phyloP scores from a whole-genome alignment of 2,888 invertebrate genomes.

The Andricus curvator region DNA sequence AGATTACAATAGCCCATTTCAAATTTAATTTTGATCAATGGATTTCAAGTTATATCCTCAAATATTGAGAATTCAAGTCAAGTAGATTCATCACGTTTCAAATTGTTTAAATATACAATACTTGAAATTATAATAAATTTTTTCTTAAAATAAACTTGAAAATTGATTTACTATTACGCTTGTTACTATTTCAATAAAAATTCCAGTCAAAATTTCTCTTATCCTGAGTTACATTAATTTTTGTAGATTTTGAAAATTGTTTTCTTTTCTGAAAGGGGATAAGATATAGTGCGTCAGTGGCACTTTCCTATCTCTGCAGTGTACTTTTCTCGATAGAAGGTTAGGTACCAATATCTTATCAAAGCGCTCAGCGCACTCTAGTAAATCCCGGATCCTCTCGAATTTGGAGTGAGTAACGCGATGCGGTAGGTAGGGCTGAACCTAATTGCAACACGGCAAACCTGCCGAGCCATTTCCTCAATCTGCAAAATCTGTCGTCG shows the following conservation, averaged over 20 bases:
- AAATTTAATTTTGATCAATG: too few relatives aligned
- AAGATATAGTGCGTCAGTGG: constrained; percentile 4
- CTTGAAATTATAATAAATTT: too few relatives aligned
- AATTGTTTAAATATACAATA: too few relatives aligned
- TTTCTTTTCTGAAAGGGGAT: neutral
- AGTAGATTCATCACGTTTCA: too few relatives aligned
- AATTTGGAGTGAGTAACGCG: constrained; percentile 28
- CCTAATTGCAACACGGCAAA: constrained; percentile 13
- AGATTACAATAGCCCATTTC: too few relatives aligned
- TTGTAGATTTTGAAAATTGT: neutral
- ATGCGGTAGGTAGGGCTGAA: constrained; percentile 36
- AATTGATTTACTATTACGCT: too few relatives aligned
- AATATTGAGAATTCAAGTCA: too few relatives aligned
- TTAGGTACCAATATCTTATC: constrained; percentile 27
- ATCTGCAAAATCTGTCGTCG: constrained; percentile 38
- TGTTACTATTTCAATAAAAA: too few relatives aligned
- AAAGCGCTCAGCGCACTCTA: constrained; percentile 16
- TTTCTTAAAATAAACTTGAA: too few relatives aligned
- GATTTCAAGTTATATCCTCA: too few relatives aligned
- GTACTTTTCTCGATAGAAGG: constrained; percentile 16
- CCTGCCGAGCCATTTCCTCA: constrained; percentile 29
- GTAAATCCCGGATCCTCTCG: constrained; percentile 30
- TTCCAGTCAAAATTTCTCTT: too few relatives aligned
- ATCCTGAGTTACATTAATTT: too few relatives aligned
- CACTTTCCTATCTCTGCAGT: constrained; percentile 26